Evolutionary conservation across 2,888 invertebrate genomes (phyloP), one percentile per base, ranked within the genome.

Genomic region (Cryptus armator): DNA sequence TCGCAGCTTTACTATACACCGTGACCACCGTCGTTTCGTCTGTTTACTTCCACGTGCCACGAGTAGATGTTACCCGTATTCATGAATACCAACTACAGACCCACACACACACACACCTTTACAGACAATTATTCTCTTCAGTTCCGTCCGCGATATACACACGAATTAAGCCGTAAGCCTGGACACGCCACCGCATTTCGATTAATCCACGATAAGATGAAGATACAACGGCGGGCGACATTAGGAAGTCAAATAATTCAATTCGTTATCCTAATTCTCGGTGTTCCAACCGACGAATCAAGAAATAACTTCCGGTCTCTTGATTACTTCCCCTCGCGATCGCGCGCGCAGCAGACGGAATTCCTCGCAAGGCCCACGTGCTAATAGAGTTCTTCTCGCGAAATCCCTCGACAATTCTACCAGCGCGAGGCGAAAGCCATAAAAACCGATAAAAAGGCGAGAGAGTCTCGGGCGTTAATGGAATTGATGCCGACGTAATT

Each of bases 271-370:
- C 59, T 59, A 70, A 67, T 56, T 19, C 59, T 19, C 46, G 19
- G 24, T 24, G 46, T 24, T 44, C 16, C 24, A 43, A 32, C 43
- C 64, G 5, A 0, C n/a, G 6, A 43, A 37, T 37, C 48, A 53
- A 64, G 43, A 64, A 71, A 70, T 64, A 79, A 71, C 71, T 79
- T 79, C 71, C 79, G 71, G 71, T 71, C 71, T 79, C 64, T 79
- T 79, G 79, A 79, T 79, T 79, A 71, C 71, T 43, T 77, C 48
- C 37, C 46, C 59, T 56, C 71, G 16, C 71, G 24, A 56, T 56
- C 56, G 56, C 4, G 24, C 56, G 46, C 56, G 24, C 53, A 1
- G 24, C 24, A 24, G 37, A 56, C 19, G 56, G 19, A 56, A 24
- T 24, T 56, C 12, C 56, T 12, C 56, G 12, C 56, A 12, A 24